A percentile compares a stretch with the other conserved stretches of the same genome.
Conservation (phyloP, 2,888 invertebrate genomes). For the Chaetoderma sp. region DNA sequence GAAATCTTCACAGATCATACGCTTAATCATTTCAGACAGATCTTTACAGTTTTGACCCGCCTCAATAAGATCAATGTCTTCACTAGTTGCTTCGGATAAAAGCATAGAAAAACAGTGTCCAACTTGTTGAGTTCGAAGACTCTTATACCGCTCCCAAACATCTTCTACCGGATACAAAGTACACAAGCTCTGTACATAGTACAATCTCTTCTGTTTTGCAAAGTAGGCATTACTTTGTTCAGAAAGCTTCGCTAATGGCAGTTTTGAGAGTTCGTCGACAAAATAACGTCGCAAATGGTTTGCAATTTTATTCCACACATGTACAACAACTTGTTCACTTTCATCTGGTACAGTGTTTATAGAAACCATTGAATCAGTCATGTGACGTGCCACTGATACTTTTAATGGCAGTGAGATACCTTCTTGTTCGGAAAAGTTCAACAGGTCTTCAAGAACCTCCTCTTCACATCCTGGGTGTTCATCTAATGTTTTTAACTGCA, state of each 20-base stretch:
- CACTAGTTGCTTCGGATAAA: slow-evolving; percentile 43
- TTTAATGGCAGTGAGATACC: slow-evolving; percentile 60
- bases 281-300: slow-evolving; percentile 45
- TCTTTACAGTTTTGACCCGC: slow-evolving; percentile 50
- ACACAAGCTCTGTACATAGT: slow-evolving; percentile 59
- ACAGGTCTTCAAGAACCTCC: slow-evolving; percentile 54
- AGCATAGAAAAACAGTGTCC: slow-evolving; percentile 50
- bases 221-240: slow-evolving; percentile 42
- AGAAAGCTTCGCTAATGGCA: slow-evolving; percentile 42
- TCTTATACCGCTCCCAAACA: slow-evolving; percentile 48
- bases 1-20: slow-evolving; percentile 65
- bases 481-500: slow-evolving; percentile 48
- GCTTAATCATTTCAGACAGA: slow-evolving; percentile 49
- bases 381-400: slow-evolving; percentile 38
- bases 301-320: slow-evolving; percentile 50
- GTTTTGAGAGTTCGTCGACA: slow-evolving; percentile 46
- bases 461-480: slow-evolving; percentile 62
- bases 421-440: slow-evolving; percentile 59
- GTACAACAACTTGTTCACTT: slow-evolving; percentile 51
- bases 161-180: slow-evolving; percentile 56
- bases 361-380: slow-evolving; percentile 54
- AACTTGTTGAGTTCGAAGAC: slow-evolving; percentile 54
- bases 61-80: slow-evolving; percentile 46
- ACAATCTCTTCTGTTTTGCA: slow-evolving; percentile 46
- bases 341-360: slow-evolving; percentile 59